Evolutionary conservation across 2,888 invertebrate genomes (phyloP), one percentile per base, ranked within the genome.

Genomic region (Stenodera caucasica): DNA sequence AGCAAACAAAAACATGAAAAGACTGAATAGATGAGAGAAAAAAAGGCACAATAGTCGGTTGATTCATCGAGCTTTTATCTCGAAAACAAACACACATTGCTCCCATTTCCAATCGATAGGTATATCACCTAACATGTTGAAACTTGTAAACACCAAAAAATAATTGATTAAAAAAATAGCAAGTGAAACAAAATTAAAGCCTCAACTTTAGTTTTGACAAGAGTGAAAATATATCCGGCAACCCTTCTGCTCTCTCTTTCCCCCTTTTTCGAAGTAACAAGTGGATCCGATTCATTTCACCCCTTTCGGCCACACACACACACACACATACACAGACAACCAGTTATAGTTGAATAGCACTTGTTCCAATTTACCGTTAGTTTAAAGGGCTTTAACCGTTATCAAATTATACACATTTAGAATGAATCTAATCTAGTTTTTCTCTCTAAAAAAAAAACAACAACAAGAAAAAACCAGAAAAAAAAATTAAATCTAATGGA

Each of bases 301-400:
- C 40, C 40, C 40, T 40, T 40, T 18, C 11, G 2, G 18, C 2
- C 2, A 8, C 2, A 21, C 40, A 18, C 9, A 35, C 35, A 5
- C 5, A 35, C 35, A 35, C 35, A 32, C 35, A n/a, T 26, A 5
- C 2, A 14, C 2, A 21, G 18, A 18, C 9, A 26, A 26, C 12
- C 35, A 35, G 35, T n/a, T n/a, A n/a, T n/a, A n/a, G n/a, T 14
- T 14, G 35, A 35, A 6, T 35, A 14, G 35, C 40, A 40, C 40
- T 40, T 40, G 40, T 40, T 37, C 37, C n/a, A 15, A 14, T 37
- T 40, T 21, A 40, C 40, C 40, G 40, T 40, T 40, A 40, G 18
- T 40, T 40, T 40, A 40, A 40, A 40, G 21, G 40, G 40, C 18
- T 21, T 12, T 7, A 21, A 21, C 40, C 40, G 40, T 40, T 40